Percentiles rank a stretch among this genome's conserved stretches.
Conservation (phyloP, 2,888 invertebrate genomes). For the Prionchulus punctatus region DNA sequence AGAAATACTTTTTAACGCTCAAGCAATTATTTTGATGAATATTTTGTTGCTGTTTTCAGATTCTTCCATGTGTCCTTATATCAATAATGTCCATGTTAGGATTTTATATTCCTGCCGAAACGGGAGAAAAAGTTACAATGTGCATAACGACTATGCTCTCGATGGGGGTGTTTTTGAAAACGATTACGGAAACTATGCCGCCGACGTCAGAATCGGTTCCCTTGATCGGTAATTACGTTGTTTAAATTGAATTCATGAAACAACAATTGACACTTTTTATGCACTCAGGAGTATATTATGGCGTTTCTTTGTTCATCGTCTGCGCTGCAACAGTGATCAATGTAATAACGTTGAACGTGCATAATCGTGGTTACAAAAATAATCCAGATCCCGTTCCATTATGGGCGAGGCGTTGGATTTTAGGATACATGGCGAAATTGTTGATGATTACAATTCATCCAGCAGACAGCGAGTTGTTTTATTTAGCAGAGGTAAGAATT, state of each 20-base stretch:
- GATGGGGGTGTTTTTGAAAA: conserved; percentile 44
- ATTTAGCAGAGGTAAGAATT: background rate
- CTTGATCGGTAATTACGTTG: no score
- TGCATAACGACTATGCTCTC: conserved; percentile 43
- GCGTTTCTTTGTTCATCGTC: conserved; percentile 41
- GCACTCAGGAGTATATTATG: conserved; percentile 42
- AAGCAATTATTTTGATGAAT: background rate
- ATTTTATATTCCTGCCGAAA: conserved; percentile 44
- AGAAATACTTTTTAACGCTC: no score
- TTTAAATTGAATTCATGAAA: no score
- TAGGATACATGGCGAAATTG: conserved; percentile 25
- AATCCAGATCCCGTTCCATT: conserved; percentile 17
- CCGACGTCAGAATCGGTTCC: conserved; percentile 43
- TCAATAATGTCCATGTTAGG: conserved; percentile 43
- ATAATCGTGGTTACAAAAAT: conserved; percentile 31
- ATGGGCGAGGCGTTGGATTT: conserved; percentile 23
- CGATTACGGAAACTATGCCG: conserved; percentile 44
- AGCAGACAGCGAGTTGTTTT: conserved; percentile 26
- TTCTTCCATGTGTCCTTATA: conserved; percentile 43
- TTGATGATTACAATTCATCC: conserved; percentile 26
- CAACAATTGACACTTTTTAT: background rate
- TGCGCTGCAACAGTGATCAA: conserved; percentile 44
- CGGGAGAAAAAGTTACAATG: conserved; percentile 38
- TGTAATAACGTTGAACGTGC: conserved; percentile 65
- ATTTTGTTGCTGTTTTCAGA: conserved; percentile 28